Percentiles rank a stretch among this genome's conserved stretches.
phyloP scores from a whole-genome alignment of 2,113 vertebrate genomes.

The Hydrochoerus hydrochaeris region DNA sequence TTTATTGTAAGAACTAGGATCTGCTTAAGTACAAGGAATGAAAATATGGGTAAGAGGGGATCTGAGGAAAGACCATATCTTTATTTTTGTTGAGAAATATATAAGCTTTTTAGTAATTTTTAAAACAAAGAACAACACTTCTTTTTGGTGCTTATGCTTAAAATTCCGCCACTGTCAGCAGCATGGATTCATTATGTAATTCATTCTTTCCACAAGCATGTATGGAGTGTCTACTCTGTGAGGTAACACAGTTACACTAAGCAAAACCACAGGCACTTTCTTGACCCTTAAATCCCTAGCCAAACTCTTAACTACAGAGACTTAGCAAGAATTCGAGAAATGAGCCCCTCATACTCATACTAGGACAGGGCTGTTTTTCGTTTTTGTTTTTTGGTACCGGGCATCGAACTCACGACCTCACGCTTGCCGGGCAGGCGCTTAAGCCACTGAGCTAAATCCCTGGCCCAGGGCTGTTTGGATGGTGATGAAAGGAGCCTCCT shows the following conservation, averaged over 20 bases:
- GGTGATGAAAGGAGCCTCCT: background rate
- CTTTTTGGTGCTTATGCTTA: background rate
- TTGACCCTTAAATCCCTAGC: background rate
- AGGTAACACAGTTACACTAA: background rate
- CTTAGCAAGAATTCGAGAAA: background rate
- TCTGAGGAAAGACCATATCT: background rate
- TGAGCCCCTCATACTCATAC: background rate
- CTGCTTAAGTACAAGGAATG: background rate
- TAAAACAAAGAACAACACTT: background rate
- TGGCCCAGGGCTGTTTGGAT: background rate
- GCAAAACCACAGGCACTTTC: background rate
- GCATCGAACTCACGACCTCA: too few species aligned
- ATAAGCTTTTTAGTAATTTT: background rate
- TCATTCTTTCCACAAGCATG: background rate
- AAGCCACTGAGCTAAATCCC: too few species aligned
- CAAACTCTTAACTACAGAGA: background rate
- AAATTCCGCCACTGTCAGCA: background rate
- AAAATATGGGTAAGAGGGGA: background rate
- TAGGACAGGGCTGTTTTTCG: background rate
- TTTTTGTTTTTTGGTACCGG: too few species aligned
- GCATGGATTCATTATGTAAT: background rate
- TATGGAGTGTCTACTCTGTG: background rate
- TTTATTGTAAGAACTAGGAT: background rate
- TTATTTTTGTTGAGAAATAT: background rate
- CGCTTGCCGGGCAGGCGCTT: too few species aligned